Evolutionary conservation across 2,888 invertebrate species (phyloP), one percentile per base, ranked within the genome.

Genomic region (Eupsilia transversa): DNA sequence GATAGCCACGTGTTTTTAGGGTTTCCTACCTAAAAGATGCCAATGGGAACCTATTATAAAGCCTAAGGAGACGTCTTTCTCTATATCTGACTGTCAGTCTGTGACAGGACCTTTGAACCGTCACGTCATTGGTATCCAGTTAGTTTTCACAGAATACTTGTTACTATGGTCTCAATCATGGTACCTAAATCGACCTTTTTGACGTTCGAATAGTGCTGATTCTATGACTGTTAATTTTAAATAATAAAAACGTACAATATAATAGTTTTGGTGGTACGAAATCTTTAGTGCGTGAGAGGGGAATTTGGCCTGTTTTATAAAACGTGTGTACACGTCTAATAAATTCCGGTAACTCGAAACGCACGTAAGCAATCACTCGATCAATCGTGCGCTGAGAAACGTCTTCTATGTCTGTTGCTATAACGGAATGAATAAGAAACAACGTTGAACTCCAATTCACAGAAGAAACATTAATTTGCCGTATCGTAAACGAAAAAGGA

Each of bases 401-500:
- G 54, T 54, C 33, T 54, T 61, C 30, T 43, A 64, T 30, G 27
- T 64, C 33, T 65, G 23, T n/a, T 66, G 23, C 43, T 54, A 43
- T 64, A 70, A 60, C 35, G 14, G n/a, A 54, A 80, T 74, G n/a
- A 66, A 68, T 43, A 59, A 68, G 60, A 73, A 59, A 68, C 3
- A n/a, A 35, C 49, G 23, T 52, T 35, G 30, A 54, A 75, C 30
- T 65, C 20, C 38, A 68, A 72, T 72, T 71, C 72, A 63, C 41
- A 70, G 43, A 73, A 72, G 27, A 43, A 80, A 71, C 74, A 80
- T 72, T 74, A 72, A 83, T 80, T 72, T 72, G n/a, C 68, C 41
- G 61, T 57, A 63, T 75, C 63, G 69, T 59, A 52, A 73, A 74
- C 57, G 72, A 64, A 61, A 80, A 65, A 68, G 64, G 65, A 68